Percentiles rank a stretch among this genome's conserved stretches.
Conservation (phyloP, 1,140 invertebrate genomes). For the Solenopsis invicta region DNA sequence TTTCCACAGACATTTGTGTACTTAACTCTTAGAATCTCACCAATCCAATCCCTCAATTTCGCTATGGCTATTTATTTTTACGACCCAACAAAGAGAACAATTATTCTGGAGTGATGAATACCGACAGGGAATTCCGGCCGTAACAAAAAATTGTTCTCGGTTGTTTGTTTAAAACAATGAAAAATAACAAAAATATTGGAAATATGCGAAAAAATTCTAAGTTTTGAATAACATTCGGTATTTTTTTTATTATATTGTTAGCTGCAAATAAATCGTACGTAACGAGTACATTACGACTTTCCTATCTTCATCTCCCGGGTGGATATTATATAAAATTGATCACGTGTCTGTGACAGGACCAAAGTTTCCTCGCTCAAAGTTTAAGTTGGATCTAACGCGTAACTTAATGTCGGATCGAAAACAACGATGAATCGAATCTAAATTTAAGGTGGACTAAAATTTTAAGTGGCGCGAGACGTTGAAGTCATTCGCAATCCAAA, state of each 20-base stretch:
- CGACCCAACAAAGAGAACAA: conserved; percentile 10
- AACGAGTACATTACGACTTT: conserved; percentile 17
- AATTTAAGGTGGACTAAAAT: conserved; percentile 24
- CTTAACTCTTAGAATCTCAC: background rate
- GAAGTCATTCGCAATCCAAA: background rate
- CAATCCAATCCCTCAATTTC: background rate
- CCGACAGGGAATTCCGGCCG: background rate
- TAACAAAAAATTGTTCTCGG: background rate
- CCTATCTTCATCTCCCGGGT: conserved; percentile 1
- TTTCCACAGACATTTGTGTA: background rate
- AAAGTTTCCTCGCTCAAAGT: conserved; percentile 46
- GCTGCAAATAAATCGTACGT: conserved; percentile 1
- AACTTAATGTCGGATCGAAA: conserved; percentile 18
- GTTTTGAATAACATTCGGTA: background rate
- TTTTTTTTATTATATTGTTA: conserved; percentile 19
- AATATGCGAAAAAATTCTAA: background rate
- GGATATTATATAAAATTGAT: conserved; percentile 53
- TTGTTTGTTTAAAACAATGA: conserved; percentile 21
- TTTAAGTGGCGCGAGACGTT: background rate
- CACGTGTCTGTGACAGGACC: background rate
- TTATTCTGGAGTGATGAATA: conserved; percentile 34
- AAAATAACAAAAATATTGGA: conserved; percentile 47
- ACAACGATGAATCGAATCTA: conserved; percentile 38
- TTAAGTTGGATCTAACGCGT: conserved; percentile 26
- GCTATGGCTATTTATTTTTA: conserved; percentile 41